phyloP scores from a whole-genome alignment of 2,888 invertebrate species.

The Ariolimax columbianus region DNA sequence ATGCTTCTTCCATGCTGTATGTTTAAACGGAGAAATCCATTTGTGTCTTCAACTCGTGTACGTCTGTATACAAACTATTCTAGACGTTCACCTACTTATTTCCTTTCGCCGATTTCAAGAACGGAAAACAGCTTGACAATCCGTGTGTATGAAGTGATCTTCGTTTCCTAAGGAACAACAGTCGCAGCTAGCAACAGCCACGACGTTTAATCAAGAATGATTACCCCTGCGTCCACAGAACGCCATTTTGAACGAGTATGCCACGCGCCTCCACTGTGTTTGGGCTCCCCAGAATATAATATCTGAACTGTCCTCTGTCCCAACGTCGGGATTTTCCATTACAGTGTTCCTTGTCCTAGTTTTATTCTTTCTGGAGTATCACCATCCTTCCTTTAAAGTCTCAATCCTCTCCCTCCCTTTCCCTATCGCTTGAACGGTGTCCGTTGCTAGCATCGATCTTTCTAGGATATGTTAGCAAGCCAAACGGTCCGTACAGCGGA shows the following conservation, averaged over 20 bases:
- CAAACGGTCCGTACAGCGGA: no score
- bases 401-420: not conserved
- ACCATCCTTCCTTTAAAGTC: not conserved
- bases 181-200: not conserved
- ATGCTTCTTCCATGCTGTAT: no score
- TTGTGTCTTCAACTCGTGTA: no score
- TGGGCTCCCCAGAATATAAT: not conserved
- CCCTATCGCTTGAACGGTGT: not conserved
- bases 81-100: not conserved
- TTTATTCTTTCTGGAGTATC: not conserved
- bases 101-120: not conserved
- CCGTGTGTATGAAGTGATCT: not conserved
- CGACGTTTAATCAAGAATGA: not conserved
- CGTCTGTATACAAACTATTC: not conserved
- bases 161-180: not conserved
- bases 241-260: not conserved
- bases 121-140: not conserved
- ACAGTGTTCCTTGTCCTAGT: not conserved
- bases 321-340: not conserved
- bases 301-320: not conserved
- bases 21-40: no score
- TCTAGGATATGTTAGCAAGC: not conserved
- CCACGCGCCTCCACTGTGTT: not conserved
- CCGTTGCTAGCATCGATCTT: not conserved
- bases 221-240: not conserved